Evolutionary conservation across 2,888 invertebrate genomes (phyloP).

Genomic region (Calameuta filiformis): DNA sequence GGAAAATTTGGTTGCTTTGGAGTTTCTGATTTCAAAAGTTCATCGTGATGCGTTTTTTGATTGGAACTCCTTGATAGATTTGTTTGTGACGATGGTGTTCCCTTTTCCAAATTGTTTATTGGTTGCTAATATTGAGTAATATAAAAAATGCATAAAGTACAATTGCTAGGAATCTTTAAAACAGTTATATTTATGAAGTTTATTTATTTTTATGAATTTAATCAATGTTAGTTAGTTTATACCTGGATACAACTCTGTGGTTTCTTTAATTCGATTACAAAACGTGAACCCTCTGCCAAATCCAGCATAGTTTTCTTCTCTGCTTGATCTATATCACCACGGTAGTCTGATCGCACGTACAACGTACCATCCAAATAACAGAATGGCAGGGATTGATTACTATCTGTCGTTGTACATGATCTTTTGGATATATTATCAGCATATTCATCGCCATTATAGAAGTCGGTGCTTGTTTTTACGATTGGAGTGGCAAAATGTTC

Average conservation of each 20-base stretch:
- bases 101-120: neutral
- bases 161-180: neutral
- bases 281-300: slow-evolving; percentile 30
- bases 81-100: neutral
- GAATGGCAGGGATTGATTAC: slow-evolving; percentile 29
- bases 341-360: slow-evolving; percentile 29
- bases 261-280: slow-evolving; percentile 22
- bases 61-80: neutral
- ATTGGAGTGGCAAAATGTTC: slow-evolving; percentile 18
- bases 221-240: neutral
- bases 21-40: neutral
- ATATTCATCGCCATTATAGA: slow-evolving; percentile 24
- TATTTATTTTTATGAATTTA: neutral
- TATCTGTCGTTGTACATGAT: slow-evolving; percentile 19
- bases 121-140: neutral
- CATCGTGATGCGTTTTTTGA: neutral
- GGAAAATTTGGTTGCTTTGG: neutral
- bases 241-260: slow-evolving; percentile 4
- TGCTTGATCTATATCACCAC: slow-evolving; percentile 4
- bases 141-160: neutral
- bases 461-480: slow-evolving; percentile 21
- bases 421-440: slow-evolving; percentile 19
- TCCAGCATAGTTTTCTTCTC: slow-evolving; percentile 25
- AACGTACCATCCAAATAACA: slow-evolving; percentile 28
- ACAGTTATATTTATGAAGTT: neutral